These are phyloP conservation scores for Serranus cabrilla DNA, from an alignment of 2,797 vertebrate species.

Conservation along the genomic window DNA sequence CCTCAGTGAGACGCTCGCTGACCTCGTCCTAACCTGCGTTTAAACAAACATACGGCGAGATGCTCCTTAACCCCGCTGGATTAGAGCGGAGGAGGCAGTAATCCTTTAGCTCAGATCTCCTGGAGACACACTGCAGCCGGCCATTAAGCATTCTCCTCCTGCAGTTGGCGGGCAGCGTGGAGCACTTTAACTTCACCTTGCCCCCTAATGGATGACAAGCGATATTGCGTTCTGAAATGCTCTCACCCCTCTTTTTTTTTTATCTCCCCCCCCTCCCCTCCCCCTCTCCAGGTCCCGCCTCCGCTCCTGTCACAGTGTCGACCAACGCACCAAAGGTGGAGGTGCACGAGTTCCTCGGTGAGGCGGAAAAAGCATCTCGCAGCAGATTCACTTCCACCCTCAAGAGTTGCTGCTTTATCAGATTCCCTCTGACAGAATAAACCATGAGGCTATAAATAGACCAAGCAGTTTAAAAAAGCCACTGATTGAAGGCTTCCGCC, in stretches of 20 bases:
- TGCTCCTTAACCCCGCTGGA: slow-evolving; percentile 69
- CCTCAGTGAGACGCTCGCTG: slow-evolving; percentile 10
- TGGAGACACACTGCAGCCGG: slow-evolving; percentile 22
- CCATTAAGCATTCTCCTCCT: slow-evolving; percentile 72
- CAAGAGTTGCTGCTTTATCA: slow-evolving; percentile 1
- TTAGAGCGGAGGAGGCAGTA: slow-evolving; percentile 66
- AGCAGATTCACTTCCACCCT: background rate
- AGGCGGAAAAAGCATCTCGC: slow-evolving; percentile 28
- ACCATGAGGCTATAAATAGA: slow-evolving; percentile 63
- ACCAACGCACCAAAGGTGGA: slow-evolving; percentile 76
- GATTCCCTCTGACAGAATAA: slow-evolving; percentile 42
- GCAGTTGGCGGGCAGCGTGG: slow-evolving; percentile 38
- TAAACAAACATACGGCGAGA: slow-evolving; percentile 66
- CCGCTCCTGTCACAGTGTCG: slow-evolving; percentile 75
- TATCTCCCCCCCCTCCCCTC: background rate
- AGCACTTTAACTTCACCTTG: slow-evolving; percentile 66
- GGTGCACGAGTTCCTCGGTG: slow-evolving; percentile 79
- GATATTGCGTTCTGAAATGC: slow-evolving; percentile 49
- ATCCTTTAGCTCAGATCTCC: slow-evolving; percentile 68
- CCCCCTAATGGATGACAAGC: slow-evolving; percentile 67
- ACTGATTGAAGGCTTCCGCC: slow-evolving; percentile 43
- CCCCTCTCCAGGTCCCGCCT: slow-evolving; percentile 69
- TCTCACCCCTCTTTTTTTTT: slow-evolving; percentile 22
- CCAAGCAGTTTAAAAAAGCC: slow-evolving; percentile 42
- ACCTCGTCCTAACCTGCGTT: slow-evolving; percentile 55